Evolutionary conservation across 2,888 invertebrate species (phyloP).

Genomic region (Pseudanteris insignis): DNA sequence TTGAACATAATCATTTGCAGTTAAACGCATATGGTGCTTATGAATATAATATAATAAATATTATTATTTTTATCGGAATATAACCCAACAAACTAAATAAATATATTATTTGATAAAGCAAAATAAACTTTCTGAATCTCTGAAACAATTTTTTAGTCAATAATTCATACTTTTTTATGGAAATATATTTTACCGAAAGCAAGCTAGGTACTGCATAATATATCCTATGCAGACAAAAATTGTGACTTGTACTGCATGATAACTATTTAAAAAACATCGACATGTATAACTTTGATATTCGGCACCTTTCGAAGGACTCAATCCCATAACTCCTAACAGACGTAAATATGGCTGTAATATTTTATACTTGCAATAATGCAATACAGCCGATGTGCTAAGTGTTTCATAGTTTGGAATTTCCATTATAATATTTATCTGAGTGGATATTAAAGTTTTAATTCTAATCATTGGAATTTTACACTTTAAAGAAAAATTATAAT

Average conservation of each 20-base stretch:
- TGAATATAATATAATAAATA: too few relatives aligned
- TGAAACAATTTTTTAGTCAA: too few relatives aligned
- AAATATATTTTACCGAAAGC: constrained; percentile 71
- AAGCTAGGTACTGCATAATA: constrained; percentile 80
- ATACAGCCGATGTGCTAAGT: constrained; percentile 79
- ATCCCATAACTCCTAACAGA: constrained; percentile 78
- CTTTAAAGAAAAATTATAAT: too few relatives aligned
- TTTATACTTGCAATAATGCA: constrained; percentile 84
- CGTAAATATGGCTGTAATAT: constrained; percentile 81
- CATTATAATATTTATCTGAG: constrained; percentile 75
- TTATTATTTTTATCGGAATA: too few relatives aligned
- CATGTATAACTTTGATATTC: constrained; percentile 71
- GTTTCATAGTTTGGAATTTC: constrained; percentile 75
- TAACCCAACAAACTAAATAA: too few relatives aligned
- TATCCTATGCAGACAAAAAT: constrained; percentile 77
- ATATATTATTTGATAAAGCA: too few relatives aligned
- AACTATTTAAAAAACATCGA: constrained; percentile 72
- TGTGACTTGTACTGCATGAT: constrained; percentile 76
- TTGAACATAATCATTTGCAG: too few relatives aligned
- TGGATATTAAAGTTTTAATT: constrained; percentile 7
- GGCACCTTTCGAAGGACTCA: constrained; percentile 76
- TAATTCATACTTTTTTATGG: too few relatives aligned
- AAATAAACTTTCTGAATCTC: not conserved
- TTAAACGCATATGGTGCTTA: too few relatives aligned
- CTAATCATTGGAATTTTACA: too few relatives aligned